phyloP scores from a whole-genome alignment of 2,888 invertebrate genomes.

The Oscheius myriophilus region DNA sequence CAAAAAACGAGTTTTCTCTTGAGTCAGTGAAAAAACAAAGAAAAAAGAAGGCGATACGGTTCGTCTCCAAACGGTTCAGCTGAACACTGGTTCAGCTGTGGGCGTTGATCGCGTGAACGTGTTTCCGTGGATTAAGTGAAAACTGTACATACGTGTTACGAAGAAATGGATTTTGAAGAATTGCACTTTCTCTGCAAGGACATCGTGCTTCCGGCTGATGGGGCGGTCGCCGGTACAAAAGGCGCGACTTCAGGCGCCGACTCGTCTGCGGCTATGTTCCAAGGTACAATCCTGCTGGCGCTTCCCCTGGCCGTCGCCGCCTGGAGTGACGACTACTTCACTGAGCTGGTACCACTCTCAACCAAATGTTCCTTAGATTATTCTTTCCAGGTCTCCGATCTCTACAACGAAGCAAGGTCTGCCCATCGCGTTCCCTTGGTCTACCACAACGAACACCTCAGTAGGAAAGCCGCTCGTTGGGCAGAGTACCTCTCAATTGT shows the following conservation, averaged over 20 bases:
- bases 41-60: no score
- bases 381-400: constrained; percentile 1
- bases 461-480: constrained; percentile 25
- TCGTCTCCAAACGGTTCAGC: no score
- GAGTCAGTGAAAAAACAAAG: no score
- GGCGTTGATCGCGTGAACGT: no score
- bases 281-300: neutral
- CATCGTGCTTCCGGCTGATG: constrained; percentile 13
- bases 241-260: constrained; percentile 6
- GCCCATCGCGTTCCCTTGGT: constrained; percentile 23
- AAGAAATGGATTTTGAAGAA: no score
- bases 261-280: constrained; percentile 12
- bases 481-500: constrained; percentile 33
- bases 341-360: neutral
- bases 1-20: no score
- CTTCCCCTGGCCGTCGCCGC: constrained; percentile 1
- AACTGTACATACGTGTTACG: no score
- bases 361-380: neutral
- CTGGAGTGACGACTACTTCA: constrained; percentile 10
- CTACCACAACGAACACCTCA: neutral
- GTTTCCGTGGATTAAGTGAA: no score
- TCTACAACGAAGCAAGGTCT: constrained; percentile 24
- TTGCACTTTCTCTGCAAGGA: no score
- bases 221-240: constrained; percentile 16
- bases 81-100: no score